Evolutionary conservation across 2,797 vertebrate genomes (phyloP), one percentile per base, ranked within the genome.

Genomic region (Lateolabrax maculatus): DNA sequence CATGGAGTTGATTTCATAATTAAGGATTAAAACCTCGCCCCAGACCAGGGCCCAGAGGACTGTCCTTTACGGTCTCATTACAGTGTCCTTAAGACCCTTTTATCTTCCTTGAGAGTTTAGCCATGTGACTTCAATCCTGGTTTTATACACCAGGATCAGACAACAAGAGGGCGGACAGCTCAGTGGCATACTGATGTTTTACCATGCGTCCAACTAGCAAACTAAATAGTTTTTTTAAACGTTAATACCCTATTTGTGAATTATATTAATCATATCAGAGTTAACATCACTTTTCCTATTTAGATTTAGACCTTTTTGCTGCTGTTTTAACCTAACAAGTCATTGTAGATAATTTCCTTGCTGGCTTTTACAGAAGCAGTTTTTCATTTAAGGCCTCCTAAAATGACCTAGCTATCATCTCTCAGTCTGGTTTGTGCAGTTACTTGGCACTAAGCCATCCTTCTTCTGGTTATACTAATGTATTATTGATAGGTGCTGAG

Each of bases 401-500:
- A 46, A 60, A 71, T 21, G n/a, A 71, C 18, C 34, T 48, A 25
- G 58, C 51, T 71, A n/a, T n/a, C n/a, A n/a, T n/a, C n/a, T n/a
- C n/a, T n/a, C 29, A 31, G 29, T 29, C 37, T 61, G 29, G 13
- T 60, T 39, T 37, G 18, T 41, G 13, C 25, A 57, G 18, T 4
- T 44, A 5, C 8, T 21, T 57, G 39, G 25, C 69, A 63, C 21
- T 13, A n/a, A 63, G 72, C 43, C 64, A 39, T 18, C 5, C 15
- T n/a, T 58, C 31, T 52, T 49, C 0, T 0, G 12, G 44, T 41
- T 46, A 19, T 21, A 27, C 63, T 27, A 18, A 62, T 21, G 41
- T 37, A 51, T 73, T 73, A 73, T 82, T 63, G 53, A 77, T 74
- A 23, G 57, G 0, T 68, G 69, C 52, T 64, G 37, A 74, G 51